Percentiles rank a stretch among this genome's conserved stretches.
Evolutionary conservation across 2,797 vertebrate genomes (phyloP).

Genomic region (Sylvia borin): DNA sequence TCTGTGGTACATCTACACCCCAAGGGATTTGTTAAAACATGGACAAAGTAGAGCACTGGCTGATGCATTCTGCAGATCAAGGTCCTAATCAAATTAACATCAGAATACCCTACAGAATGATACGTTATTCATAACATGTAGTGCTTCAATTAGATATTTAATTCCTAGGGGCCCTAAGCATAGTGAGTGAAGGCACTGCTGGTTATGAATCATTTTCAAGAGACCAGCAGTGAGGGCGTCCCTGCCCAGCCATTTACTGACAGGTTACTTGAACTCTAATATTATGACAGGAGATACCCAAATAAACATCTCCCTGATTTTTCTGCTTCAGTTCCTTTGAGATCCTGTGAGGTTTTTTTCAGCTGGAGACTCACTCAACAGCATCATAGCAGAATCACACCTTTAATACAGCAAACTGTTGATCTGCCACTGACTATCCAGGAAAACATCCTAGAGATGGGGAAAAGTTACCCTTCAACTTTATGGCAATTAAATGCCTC

Average conservation of each 20-base stretch:
- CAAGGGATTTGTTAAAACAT: neutral
- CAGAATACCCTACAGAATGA: neutral
- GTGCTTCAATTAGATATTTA: neutral
- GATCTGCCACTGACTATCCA: neutral
- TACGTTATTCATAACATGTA: neutral
- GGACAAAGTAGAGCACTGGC: neutral
- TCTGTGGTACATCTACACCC: neutral
- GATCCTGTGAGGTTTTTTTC: too few species aligned
- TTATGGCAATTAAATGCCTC: neutral
- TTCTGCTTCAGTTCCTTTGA: neutral
- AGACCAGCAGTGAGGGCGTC: neutral
- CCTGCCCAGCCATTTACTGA: neutral
- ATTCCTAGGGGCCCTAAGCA: neutral
- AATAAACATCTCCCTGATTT: neutral
- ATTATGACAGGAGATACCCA: neutral
- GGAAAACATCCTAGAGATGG: neutral
- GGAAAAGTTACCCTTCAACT: neutral
- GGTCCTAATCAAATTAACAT: conserved; percentile 7
- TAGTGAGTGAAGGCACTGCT: neutral
- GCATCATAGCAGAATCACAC: neutral
- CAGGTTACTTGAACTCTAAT: neutral
- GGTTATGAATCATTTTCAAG: neutral
- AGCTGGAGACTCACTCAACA: too few species aligned
- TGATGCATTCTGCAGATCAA: neutral
- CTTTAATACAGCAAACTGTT: neutral